Evolutionary conservation across 2,888 invertebrate species (phyloP).

Genomic region (Mystacides longicornis): DNA sequence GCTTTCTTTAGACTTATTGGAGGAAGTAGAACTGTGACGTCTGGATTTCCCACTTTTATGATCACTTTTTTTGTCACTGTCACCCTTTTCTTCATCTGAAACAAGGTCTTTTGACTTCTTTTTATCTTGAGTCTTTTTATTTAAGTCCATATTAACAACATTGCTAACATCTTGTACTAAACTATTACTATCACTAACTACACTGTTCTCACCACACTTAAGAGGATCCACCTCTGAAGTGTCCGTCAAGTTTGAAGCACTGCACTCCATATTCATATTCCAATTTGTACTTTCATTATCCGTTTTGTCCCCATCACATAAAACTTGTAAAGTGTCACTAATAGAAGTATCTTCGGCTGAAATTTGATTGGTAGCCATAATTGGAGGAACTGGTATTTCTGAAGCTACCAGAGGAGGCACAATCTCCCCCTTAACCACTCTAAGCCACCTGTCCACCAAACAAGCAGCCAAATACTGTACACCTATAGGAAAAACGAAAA

Average conservation of each 20-base stretch:
- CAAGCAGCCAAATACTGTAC: slow-evolving; percentile 71
- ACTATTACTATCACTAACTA: slow-evolving; percentile 23
- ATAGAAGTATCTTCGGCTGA: neutral
- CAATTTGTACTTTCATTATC: slow-evolving; percentile 28
- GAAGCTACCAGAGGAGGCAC: slow-evolving; percentile 39
- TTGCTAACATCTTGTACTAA: slow-evolving; percentile 28
- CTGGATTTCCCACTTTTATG: slow-evolving; percentile 33
- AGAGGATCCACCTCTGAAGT: neutral
- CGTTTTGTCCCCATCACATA: slow-evolving; percentile 1
- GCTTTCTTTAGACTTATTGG: slow-evolving; percentile 17
- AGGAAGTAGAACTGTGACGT: slow-evolving; percentile 28
- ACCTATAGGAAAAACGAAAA: slow-evolving; percentile 45
- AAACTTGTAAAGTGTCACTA: neutral
- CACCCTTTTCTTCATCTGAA: too few species aligned
- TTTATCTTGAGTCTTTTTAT: slow-evolving; percentile 33
- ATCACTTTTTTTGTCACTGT: slow-evolving; percentile 34
- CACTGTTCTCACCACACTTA: slow-evolving; percentile 28
- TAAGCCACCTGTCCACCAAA: slow-evolving; percentile 84
- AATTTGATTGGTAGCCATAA: neutral
- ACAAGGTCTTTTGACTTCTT: too few species aligned
- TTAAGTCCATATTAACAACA: slow-evolving; percentile 31
- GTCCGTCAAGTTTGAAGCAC: slow-evolving; percentile 34
- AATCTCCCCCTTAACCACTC: slow-evolving; percentile 74
- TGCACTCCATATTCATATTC: slow-evolving; percentile 39
- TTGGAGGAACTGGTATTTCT: slow-evolving; percentile 34